Percentiles rank a stretch among this genome's conserved stretches.
These are phyloP conservation scores for Chromis chromis DNA, from an alignment of 2,797 vertebrate species.

Conservation along the genomic window DNA sequence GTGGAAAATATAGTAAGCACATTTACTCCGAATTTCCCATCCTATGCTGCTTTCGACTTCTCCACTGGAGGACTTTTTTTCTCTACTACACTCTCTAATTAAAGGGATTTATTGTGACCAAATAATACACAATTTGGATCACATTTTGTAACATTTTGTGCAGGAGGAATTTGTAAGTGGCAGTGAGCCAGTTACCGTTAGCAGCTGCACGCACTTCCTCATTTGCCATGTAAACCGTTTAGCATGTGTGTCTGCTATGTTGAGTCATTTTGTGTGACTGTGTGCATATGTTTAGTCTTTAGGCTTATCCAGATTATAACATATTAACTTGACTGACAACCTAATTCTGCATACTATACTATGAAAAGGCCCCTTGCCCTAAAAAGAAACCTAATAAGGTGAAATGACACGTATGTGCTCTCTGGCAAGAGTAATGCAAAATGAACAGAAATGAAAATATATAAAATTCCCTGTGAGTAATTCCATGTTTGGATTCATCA, in stretches of 20 bases:
- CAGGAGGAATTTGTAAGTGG: not conserved
- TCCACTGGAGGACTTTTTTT: not conserved
- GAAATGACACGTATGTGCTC: not conserved
- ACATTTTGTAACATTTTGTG: not conserved
- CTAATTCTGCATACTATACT: not conserved
- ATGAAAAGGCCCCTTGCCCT: not conserved
- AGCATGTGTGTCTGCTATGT: not conserved
- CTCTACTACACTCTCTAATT: not conserved
- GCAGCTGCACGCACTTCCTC: conserved; percentile 53
- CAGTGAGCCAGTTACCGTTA: conserved; percentile 29
- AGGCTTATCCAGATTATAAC: not conserved
- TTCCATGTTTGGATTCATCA: not conserved
- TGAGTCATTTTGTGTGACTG: not conserved
- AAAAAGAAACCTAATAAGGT: not conserved
- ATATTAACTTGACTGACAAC: not conserved
- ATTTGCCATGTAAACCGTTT: conserved; percentile 5
- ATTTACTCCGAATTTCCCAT: too few species aligned
- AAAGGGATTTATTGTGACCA: not conserved
- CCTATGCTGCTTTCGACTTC: too few species aligned
- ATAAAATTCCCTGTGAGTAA: too few species aligned
- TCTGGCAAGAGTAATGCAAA: too few species aligned
- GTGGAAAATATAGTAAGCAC: too few species aligned
- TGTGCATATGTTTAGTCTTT: not conserved
- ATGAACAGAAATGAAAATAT: too few species aligned
- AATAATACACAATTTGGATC: not conserved